phyloP scores from a whole-genome alignment of 2,888 invertebrate species.

The Incurvaria masculella region DNA sequence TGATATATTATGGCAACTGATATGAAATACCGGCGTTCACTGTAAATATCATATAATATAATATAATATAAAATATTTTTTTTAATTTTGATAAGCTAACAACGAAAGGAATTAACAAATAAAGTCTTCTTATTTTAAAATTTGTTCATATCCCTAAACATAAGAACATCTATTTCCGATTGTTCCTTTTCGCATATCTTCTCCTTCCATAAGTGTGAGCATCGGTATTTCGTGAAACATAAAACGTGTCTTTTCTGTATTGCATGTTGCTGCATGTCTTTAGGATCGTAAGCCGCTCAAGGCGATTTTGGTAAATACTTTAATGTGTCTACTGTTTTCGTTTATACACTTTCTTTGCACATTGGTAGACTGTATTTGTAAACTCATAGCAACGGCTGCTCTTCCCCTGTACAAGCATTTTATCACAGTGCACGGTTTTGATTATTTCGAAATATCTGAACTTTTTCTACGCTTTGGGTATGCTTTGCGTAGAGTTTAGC shows the following conservation, averaged over 20 bases:
- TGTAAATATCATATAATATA: too few relatives aligned
- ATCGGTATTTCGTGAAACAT: too few relatives aligned
- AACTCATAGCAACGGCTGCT: slow-evolving; percentile 46
- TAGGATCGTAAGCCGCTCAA: slow-evolving; percentile 51
- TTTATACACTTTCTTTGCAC: slow-evolving; percentile 54
- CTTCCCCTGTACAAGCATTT: slow-evolving; percentile 52
- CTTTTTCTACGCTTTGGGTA: slow-evolving; percentile 53
- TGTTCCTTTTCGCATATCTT: too few relatives aligned
- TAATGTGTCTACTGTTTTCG: slow-evolving; percentile 32
- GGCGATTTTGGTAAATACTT: slow-evolving; percentile 49
- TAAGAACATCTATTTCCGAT: too few relatives aligned
- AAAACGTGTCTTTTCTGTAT: slow-evolving; percentile 42
- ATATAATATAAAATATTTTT: too few relatives aligned
- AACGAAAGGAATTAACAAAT: too few relatives aligned
- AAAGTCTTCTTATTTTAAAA: too few relatives aligned
- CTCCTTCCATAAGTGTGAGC: too few relatives aligned
- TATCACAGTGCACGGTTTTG: slow-evolving; percentile 54
- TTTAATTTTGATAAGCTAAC: too few relatives aligned
- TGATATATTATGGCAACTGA: background rate
- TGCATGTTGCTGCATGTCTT: slow-evolving; percentile 55
- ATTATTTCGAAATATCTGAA: slow-evolving; percentile 40
- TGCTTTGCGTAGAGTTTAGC: slow-evolving; percentile 53
- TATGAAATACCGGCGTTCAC: background rate
- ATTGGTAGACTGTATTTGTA: slow-evolving; percentile 52
- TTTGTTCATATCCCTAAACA: too few relatives aligned